Base-by-base conservation (phyloP, 2,113 vertebrate genomes). In the Acrocephalus kingi region DNA sequence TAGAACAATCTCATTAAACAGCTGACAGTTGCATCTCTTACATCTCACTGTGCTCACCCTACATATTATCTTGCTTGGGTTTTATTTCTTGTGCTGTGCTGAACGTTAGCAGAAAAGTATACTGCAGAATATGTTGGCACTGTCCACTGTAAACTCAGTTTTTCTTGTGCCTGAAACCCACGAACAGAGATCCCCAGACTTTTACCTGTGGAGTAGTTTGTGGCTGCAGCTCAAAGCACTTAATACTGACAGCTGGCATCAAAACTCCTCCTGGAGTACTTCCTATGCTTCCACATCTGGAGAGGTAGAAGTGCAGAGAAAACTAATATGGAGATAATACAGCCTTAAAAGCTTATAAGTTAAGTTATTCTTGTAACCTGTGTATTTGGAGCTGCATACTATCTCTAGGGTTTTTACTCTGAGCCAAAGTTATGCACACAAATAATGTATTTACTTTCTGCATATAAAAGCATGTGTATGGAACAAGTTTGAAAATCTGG, bases 371-470 rank as follows among this genome's bases (percentile, higher is more conserved):
- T 76, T 35, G 33, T 71, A 94, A 54, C 15, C 30, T 59, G 21
- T 84, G 30, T 58, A 46, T 82, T 84, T 4, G 1, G 52, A 66
- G 6, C 68, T 72, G 13, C 11, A 15, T 52, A 23, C 9, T 59
- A 4, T 78, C 61, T 5, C 6, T 71, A 56, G 28, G 24, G 24
- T 92, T 84, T 84, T 9, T 78, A 61, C 35, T 67, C 30, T 37
- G 58, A 87, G 45, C 6, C 15, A 35, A 80, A 94, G 35, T 86
- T 93, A 81, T 78, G 49, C 52, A 87, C 68, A 69, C 28, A 91
- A 95, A 91, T 81, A 78, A 72, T n/a, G 37, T 68, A 79, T 88
- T 93, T 92, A 48, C 13, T 52, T 94, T 86, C 62, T 89, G 64
- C 39, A 64, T 75, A 64, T 52, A 75, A 92, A 94, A 81, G 12